Base-by-base conservation (phyloP, 2,888 invertebrate species). In the Oscheius sp. region DNA sequence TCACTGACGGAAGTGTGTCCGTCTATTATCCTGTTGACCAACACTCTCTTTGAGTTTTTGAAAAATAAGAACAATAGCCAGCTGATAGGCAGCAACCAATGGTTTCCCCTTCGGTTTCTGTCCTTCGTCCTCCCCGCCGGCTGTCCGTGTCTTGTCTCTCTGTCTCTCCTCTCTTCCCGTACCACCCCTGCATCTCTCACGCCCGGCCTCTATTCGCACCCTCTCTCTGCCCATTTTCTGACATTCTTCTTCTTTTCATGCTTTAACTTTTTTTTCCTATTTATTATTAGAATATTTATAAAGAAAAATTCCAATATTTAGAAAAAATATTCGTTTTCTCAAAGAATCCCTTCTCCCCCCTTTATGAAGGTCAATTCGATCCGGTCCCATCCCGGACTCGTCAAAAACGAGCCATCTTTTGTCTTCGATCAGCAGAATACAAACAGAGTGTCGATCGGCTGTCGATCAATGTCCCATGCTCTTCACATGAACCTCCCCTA, bases 121-220 rank as follows among this genome's bases (percentile, higher is more conserved):
- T 26, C 50, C 54, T 47, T 47, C 54, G 20, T 22, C 33, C 54
- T 54, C 54, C 20, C 33, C 54, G 8, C 33, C 33, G 54, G 54
- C 54, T 54, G 54, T 32, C 54, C 54, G n/a, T 32, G 33, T 54
- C 54, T 54, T 36, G 32, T 33, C 33, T 14, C 30, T 30, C 51
- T 33, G 6, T 24, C 22, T 47, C 54, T 54, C 33, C 36, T 17
- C 36, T 33, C 36, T 22, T 54, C 50, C 9, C 50, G 28, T 50
- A 9, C 28, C 50, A 24, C 24, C 54, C 54, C 54, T 54, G 33
- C 20, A 20, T 54, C 54, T 54, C 54, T 54, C 54, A 24, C 47
- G 20, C 54, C 54, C 33, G 54, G 54, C 54, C 54, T 54, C 54
- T 36, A 54, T 54, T 54, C 33, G 54, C 54, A 36, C 54, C 36